These are phyloP conservation scores for Cyprinodon brontotheroides DNA, from an alignment of 2,113 vertebrate genomes.

Conservation along the genomic window DNA sequence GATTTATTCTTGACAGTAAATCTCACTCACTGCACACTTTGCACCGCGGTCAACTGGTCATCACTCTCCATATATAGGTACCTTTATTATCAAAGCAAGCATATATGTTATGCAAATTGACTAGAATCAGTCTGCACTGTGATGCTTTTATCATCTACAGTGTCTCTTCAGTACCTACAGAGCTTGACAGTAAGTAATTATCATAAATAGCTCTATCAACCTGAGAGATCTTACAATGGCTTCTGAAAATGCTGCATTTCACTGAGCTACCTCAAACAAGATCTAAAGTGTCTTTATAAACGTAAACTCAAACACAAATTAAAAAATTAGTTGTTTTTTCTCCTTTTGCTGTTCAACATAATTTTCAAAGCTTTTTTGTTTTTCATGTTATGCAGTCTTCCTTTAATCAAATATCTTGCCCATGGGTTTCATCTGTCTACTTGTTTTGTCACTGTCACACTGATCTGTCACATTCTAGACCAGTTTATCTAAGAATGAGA, in stretches of 20 bases:
- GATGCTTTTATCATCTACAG: neutral
- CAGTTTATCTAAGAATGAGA: too few relatives aligned
- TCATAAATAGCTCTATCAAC: neutral
- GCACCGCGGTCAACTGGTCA: neutral
- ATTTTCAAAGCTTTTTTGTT: too few relatives aligned
- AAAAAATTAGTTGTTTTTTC: too few relatives aligned
- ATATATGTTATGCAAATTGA: neutral
- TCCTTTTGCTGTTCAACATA: too few relatives aligned
- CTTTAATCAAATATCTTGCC: too few relatives aligned
- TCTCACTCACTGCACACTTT: neutral
- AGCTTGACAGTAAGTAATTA: neutral
- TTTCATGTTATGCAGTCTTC: too few relatives aligned
- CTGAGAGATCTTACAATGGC: neutral
- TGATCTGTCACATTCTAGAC: too few relatives aligned
- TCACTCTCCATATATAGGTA: neutral
- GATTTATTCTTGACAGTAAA: neutral
- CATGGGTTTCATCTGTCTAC: too few relatives aligned
- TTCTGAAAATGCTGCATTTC: neutral
- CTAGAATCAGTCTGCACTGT: neutral
- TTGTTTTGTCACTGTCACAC: too few relatives aligned
- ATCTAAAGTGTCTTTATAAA: neutral
- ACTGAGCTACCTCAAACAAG: neutral
- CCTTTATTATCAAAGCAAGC: neutral
- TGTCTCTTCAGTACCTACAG: neutral
- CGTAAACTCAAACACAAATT: too few relatives aligned